Conservation (phyloP, 2,113 vertebrate species). For the Benitochromis conjunctus region DNA sequence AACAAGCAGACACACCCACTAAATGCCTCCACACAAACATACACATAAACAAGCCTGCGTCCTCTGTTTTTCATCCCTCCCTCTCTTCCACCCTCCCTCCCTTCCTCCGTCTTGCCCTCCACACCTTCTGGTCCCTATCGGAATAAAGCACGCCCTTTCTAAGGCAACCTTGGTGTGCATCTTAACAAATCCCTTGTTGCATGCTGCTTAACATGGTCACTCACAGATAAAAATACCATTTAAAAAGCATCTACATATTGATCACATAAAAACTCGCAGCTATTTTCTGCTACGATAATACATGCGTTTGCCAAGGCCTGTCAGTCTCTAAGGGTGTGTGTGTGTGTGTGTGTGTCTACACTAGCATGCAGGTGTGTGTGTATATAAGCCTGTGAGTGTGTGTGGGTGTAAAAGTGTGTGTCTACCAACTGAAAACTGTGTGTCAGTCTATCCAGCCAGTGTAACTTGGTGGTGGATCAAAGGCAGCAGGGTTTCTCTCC, state of each 20-base stretch:
- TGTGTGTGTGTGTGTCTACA: slow-evolving; percentile 2
- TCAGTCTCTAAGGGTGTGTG: slow-evolving; percentile 9
- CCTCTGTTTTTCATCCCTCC: neutral
- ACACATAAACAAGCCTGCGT: slow-evolving; percentile 27
- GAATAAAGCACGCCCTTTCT: slow-evolving; percentile 16
- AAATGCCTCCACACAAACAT: neutral
- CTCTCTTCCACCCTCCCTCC: neutral
- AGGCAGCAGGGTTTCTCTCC: slow-evolving; percentile 52
- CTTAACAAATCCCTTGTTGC: slow-evolving; percentile 13
- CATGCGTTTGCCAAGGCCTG: slow-evolving; percentile 27
- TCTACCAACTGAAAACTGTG: slow-evolving; percentile 55
- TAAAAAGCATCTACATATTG: slow-evolving; percentile 48
- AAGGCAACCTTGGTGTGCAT: slow-evolving; percentile 34
- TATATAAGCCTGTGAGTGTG: neutral
- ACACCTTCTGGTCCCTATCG: slow-evolving; percentile 18
- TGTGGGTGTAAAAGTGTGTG: slow-evolving; percentile 32
- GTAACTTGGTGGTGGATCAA: slow-evolving; percentile 59
- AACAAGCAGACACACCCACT: slow-evolving; percentile 23
- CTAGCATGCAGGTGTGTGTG: neutral
- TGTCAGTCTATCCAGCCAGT: slow-evolving; percentile 50
- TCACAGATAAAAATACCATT: slow-evolving; percentile 32
- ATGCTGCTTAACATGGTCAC: slow-evolving; percentile 19
- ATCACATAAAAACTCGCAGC: slow-evolving; percentile 29
- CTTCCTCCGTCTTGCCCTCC: slow-evolving; percentile 7
- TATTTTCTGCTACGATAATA: slow-evolving; percentile 47